Evolutionary conservation across 2,113 vertebrate species (phyloP).

Genomic region (Psettodes erumei): DNA sequence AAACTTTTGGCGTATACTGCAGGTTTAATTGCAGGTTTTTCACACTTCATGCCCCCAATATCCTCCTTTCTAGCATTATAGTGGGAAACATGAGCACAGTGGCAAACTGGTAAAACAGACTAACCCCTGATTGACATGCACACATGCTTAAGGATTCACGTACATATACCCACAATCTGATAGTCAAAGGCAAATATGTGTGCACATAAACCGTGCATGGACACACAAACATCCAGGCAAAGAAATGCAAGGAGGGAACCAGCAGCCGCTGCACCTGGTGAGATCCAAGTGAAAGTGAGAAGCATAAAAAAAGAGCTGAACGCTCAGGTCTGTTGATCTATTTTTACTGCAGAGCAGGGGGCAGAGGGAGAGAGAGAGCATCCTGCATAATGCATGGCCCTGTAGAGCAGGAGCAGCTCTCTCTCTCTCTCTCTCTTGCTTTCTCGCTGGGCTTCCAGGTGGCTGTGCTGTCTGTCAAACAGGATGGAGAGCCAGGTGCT

Average conservation of each 20-base stretch:
- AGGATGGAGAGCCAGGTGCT: constrained; percentile 58
- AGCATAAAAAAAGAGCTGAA: constrained; percentile 68
- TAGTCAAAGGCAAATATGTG: constrained; percentile 56
- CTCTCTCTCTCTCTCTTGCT: constrained; percentile 24
- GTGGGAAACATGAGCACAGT: constrained; percentile 9
- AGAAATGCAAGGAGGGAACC: constrained; percentile 43
- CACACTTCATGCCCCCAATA: too few relatives aligned
- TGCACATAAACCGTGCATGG: constrained; percentile 40
- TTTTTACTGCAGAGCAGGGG: constrained; percentile 81
- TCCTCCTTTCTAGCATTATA: not conserved
- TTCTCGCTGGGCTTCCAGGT: constrained; percentile 63
- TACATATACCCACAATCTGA: too few relatives aligned
- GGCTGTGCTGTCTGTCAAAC: constrained; percentile 63
- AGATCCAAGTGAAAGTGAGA: constrained; percentile 72
- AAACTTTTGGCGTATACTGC: not conserved
- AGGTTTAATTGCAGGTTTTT: not conserved
- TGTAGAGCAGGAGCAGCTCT: constrained; percentile 68
- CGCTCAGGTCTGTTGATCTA: constrained; percentile 79
- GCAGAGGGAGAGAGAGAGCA: constrained; percentile 40
- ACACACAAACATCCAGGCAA: constrained; percentile 53
- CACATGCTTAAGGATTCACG: constrained; percentile 9
- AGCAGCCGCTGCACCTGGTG: constrained; percentile 62
- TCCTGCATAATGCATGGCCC: constrained; percentile 81
- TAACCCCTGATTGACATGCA: constrained; percentile 36
- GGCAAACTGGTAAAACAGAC: constrained; percentile 43